Conservation (phyloP, 2,888 invertebrate species). For the Mayetiola destructor region DNA sequence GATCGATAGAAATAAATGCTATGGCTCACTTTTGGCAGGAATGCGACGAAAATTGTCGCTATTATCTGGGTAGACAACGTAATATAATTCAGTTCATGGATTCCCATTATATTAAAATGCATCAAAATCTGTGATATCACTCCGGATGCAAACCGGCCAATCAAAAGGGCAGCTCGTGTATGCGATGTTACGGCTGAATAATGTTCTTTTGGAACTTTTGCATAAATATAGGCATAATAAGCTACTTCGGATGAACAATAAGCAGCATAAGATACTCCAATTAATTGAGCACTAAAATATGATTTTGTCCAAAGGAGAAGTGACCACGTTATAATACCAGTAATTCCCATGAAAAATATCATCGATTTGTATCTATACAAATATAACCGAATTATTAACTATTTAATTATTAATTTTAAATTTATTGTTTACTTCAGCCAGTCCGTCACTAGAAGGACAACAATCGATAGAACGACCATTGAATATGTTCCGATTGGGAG, state of each 20-base stretch:
- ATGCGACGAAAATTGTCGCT: slow-evolving; percentile 47
- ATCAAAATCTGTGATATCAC: slow-evolving; percentile 49
- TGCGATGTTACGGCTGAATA: slow-evolving; percentile 61
- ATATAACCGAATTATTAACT: neutral
- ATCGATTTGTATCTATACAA: slow-evolving; percentile 62
- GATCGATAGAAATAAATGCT: slow-evolving; percentile 50
- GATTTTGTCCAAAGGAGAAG: slow-evolving; percentile 64
- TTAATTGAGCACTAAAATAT: slow-evolving; percentile 52
- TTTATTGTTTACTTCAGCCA: slow-evolving; percentile 37
- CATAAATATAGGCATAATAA: slow-evolving; percentile 86
- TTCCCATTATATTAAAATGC: slow-evolving; percentile 43
- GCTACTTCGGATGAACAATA: slow-evolving; percentile 85
- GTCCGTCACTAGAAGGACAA: slow-evolving; percentile 75
- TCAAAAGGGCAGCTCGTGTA: slow-evolving; percentile 52
- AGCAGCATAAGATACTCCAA: slow-evolving; percentile 61
- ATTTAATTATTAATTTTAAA: neutral
- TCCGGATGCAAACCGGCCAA: slow-evolving; percentile 53
- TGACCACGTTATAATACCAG: slow-evolving; percentile 60
- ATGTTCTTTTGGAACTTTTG: slow-evolving; percentile 58
- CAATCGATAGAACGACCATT: slow-evolving; percentile 55
- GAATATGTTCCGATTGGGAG: slow-evolving; percentile 81
- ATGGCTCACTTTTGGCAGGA: slow-evolving; percentile 45
- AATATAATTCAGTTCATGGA: slow-evolving; percentile 52
- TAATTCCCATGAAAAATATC: slow-evolving; percentile 56
- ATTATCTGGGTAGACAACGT: slow-evolving; percentile 44